phyloP scores from a whole-genome alignment of 2,888 invertebrate species.

The Acholoe squamosa region DNA sequence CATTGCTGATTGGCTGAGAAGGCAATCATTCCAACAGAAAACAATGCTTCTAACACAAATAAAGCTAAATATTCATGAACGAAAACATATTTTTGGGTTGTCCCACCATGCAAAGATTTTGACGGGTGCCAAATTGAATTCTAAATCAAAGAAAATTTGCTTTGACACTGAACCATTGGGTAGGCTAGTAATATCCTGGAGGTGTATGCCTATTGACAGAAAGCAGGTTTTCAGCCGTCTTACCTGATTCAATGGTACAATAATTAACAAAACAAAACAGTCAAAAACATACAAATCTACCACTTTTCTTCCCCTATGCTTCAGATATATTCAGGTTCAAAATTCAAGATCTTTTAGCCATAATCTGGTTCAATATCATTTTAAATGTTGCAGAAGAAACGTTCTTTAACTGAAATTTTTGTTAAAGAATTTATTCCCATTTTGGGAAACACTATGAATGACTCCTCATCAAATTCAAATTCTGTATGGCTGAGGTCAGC shows the following conservation, averaged over 20 bases:
- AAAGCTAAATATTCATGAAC: background rate
- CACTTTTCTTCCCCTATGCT: no score
- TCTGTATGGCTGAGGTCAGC: background rate
- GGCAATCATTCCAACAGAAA: constrained; percentile 23
- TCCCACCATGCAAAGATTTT: constrained; percentile 38
- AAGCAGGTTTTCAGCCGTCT: constrained; percentile 9
- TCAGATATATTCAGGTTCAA: no score
- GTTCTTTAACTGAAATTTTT: background rate
- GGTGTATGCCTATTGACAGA: background rate
- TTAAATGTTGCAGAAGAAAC: no score
- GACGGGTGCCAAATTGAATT: constrained; percentile 30
- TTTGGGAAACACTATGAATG: no score
- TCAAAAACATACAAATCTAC: background rate
- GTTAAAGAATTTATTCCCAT: no score
- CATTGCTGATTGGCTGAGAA: constrained; percentile 53
- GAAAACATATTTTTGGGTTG: background rate
- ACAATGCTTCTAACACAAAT: constrained; percentile 20
- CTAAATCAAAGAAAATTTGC: constrained; percentile 14
- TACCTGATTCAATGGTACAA: background rate
- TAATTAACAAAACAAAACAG: background rate
- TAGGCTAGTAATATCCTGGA: background rate
- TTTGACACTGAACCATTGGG: background rate
- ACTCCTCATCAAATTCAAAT: no score
- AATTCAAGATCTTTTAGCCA: background rate
- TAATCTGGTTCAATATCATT: no score